A percentile compares a stretch with the other conserved stretches of the same genome.
These are phyloP conservation scores for Talpa occidentalis DNA, from an alignment of 2,113 vertebrate genomes.

Conservation along the genomic window DNA sequence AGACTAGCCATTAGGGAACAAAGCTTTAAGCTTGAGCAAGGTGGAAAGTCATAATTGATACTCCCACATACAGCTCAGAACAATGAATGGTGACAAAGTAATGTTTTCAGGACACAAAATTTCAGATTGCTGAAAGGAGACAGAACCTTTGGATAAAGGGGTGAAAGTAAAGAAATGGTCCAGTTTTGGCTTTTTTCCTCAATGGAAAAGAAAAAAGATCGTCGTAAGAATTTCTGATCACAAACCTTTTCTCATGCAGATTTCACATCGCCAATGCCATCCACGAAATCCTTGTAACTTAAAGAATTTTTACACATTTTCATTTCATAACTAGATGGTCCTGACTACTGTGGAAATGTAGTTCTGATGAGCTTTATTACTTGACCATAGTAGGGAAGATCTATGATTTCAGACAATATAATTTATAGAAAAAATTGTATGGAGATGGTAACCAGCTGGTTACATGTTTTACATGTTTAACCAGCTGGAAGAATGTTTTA, in stretches of 20 bases:
- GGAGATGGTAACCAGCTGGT: not conserved
- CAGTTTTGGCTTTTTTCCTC: not conserved
- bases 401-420: not conserved
- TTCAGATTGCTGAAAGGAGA: not conserved
- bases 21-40: not conserved
- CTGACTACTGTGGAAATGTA: not conserved
- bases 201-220: not conserved
- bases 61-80: not conserved
- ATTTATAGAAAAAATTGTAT: not conserved
- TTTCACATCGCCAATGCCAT: no score
- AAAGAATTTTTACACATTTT: not conserved
- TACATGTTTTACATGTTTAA: not conserved
- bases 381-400: not conserved
- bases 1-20: not conserved
- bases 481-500: not conserved
- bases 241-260: not conserved
- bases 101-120: not conserved
- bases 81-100: not conserved
- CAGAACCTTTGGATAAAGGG: not conserved
- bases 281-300: not conserved
- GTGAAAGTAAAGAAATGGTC: not conserved
- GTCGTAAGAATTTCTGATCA: not conserved
- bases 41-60: not conserved
- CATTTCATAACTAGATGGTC: not conserved
- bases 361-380: not conserved